Percentiles rank a stretch among this genome's conserved stretches.
Evolutionary conservation across 2,113 vertebrate species (phyloP).

Genomic region (Candoia aspera): DNA sequence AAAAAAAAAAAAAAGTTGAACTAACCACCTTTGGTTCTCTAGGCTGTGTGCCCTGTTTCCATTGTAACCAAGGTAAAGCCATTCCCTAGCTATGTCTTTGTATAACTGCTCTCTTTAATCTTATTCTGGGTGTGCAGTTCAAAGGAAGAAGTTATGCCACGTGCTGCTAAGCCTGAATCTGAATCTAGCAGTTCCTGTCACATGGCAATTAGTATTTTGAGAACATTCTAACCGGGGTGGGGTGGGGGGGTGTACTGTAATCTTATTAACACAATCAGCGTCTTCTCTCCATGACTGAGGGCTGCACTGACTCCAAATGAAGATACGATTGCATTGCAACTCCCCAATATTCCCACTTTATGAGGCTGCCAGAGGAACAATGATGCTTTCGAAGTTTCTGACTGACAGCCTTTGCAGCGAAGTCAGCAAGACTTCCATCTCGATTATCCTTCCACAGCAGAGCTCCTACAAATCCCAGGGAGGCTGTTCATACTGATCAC

Average conservation of each 20-base stretch:
- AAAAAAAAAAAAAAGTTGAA: background rate
- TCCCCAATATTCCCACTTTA: constrained; percentile 28
- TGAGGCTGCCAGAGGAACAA: constrained; percentile 1
- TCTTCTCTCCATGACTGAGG: constrained; percentile 14
- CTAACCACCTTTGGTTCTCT: constrained; percentile 27
- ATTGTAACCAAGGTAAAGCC: background rate
- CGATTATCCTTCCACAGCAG: background rate
- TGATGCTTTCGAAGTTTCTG: constrained; percentile 13
- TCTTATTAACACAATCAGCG: constrained; percentile 33
- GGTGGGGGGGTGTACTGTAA: background rate
- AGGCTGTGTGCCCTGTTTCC: constrained; percentile 19
- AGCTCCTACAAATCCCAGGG: background rate
- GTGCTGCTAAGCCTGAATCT: constrained; percentile 12
- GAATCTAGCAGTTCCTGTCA: constrained; percentile 12
- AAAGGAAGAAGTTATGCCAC: constrained; percentile 23
- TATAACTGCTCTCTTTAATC: constrained; percentile 8
- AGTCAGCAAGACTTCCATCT: constrained; percentile 10
- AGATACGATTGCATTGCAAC: constrained; percentile 13
- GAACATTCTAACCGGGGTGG: constrained; percentile 4
- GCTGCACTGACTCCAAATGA: constrained; percentile 22
- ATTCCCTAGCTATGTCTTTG: constrained; percentile 4
- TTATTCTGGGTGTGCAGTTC: constrained; percentile 21
- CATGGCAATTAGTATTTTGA: constrained; percentile 34
- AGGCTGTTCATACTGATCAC: background rate
- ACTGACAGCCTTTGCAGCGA: constrained; percentile 29